phyloP scores from a whole-genome alignment of 2,113 vertebrate genomes.

The Melanotaenia duboulayi region DNA sequence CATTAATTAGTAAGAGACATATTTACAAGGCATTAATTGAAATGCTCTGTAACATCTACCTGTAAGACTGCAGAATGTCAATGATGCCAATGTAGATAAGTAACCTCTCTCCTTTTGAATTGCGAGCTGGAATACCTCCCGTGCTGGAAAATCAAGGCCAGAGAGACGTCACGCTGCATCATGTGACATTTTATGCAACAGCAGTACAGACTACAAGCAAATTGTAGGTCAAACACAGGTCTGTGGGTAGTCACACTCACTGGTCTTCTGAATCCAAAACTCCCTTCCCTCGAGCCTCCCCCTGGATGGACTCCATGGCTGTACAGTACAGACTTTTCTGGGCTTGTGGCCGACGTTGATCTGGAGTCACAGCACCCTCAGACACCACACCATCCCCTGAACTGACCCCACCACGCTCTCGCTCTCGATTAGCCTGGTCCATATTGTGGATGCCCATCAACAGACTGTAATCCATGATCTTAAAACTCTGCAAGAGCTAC shows the following conservation, averaged over 20 bases:
- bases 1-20: background rate
- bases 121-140: slow-evolving; percentile 94
- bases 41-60: slow-evolving; percentile 75
- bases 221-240: background rate
- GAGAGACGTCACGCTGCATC: background rate
- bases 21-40: background rate
- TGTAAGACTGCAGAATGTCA: slow-evolving; percentile 95
- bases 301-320: slow-evolving; percentile 96
- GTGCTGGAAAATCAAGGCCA: slow-evolving; percentile 80
- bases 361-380: slow-evolving; percentile 75
- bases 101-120: slow-evolving; percentile 89
- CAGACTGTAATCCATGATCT: slow-evolving; percentile 98
- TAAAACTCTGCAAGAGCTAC: slow-evolving; percentile 96
- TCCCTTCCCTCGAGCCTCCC: slow-evolving; percentile 89
- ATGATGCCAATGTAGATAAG: slow-evolving; percentile 96
- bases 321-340: slow-evolving; percentile 95
- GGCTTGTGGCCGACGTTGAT: slow-evolving; percentile 85
- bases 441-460: slow-evolving; percentile 93
- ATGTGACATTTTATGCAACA: background rate
- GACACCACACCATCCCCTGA: slow-evolving; percentile 59
- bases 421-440: slow-evolving; percentile 86
- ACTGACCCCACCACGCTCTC: slow-evolving; percentile 65
- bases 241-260: slow-evolving; percentile 79
- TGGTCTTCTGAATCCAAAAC: slow-evolving; percentile 92
- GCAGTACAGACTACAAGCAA: background rate